Evolutionary conservation across 1,140 invertebrate genomes (phyloP), one percentile per base, ranked within the genome.

Genomic region (Neuroterus valhalla): DNA sequence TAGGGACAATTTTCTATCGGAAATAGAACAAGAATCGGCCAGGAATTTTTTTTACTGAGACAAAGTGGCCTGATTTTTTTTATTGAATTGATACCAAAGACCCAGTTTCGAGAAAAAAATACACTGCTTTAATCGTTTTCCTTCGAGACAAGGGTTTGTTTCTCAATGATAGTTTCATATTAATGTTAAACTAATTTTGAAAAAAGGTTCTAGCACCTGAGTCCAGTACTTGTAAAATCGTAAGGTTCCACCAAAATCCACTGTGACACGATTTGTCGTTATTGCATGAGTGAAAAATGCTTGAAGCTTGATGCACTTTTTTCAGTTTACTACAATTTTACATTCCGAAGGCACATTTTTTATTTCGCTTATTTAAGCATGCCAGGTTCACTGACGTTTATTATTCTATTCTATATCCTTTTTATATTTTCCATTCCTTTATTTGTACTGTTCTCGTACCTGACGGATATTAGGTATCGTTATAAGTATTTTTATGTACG

Each of bases 281-380:
- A 38, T n/a, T 62, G 55, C 55, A 62, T 62, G 55, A 31, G 23
- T 31, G 31, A 62, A 38, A 62, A 70, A 72, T 78, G 79, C 76
- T 82, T 84, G 62, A 82, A 66, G 82, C 82, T 78, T 83, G 67
- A 76, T 66, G 77, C 78, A 81, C 78, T 77, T 68, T 50, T 23
- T 74, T 45, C 17, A 14, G 73, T 74, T 78, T 81, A 66, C 68
- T 68, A 43, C 48, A 44, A 74, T 73, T 69, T 72, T 77, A 70
- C 5, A 17, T 62, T 62, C 14, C 26, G n/a, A 23, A 6, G 48
- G 74, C 78, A 83, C 78, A 71, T 70, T 38, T 71, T 76, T 44
- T 66, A 66, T 66, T 71, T 80, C 67, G 31, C 78, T 80, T 68
- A 44, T 69, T 77, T 46, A 55, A 80, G 81, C 81, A 81, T 83